Evolutionary conservation across 2,797 vertebrate genomes (phyloP), one percentile per base, ranked within the genome.

Genomic region (Anas bahamensis): DNA sequence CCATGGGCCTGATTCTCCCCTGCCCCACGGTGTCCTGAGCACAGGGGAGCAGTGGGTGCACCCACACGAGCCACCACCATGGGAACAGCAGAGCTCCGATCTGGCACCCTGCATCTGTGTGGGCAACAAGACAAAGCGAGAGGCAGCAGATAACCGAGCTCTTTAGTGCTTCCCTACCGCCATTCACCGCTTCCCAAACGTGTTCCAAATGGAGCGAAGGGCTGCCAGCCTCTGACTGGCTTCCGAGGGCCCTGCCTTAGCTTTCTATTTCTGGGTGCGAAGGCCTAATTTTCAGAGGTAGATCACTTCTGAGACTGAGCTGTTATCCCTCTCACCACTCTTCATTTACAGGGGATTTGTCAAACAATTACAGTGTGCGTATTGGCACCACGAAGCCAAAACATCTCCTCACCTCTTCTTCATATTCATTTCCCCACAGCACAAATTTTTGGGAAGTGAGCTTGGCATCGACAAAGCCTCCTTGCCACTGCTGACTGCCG

Each of bases 101-200:
- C 48, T 96, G 94, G 90, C 92, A 80, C 88, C 74, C 89, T 91
- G 92, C 91, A 88, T 91, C 94, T 82, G 80, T 89, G 93, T 93
- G 93, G 93, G 95, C 92, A 94, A 92, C 68, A 91, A 93, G 86
- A 91, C 93, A 84, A 93, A 87, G 70, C 71, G 77, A 92, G 92
- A 95, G 82, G 87, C 68, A 70, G 85, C 4, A 24, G 77, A 94
- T 76, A 95, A 93, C 87, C 23, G 83, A 92, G 92, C 80, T 93
- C 83, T 91, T 79, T 89, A 88, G 73, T 95, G 68, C 94, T 86
- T 93, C 44, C 65, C 77, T 55, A 83, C 76, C 77, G 86, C 21
- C 53, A 89, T 90, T 92, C 86, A 50, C 74, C 94, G 37, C 0
- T 95, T 95, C 94, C 73, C 89, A 82, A 92, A 91, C 53, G 61